phyloP scores from a whole-genome alignment of 2,797 vertebrate species.

The Rallus crepitans region DNA sequence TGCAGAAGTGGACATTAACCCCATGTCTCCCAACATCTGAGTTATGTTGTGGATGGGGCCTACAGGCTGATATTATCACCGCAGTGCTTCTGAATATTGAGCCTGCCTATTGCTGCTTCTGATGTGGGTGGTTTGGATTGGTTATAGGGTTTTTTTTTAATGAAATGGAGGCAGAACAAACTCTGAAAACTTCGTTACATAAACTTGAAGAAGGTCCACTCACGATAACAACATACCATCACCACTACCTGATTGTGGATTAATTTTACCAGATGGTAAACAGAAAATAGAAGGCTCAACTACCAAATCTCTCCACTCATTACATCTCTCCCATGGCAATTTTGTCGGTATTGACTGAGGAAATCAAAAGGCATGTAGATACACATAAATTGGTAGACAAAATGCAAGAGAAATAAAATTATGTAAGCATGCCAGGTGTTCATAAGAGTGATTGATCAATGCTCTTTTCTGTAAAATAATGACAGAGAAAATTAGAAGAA shows the following conservation, averaged over 20 bases:
- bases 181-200: neutral
- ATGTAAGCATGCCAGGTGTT: neutral
- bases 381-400: neutral
- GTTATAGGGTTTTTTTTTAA: neutral
- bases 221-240: neutral
- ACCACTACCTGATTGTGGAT: neutral
- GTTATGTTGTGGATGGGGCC: neutral
- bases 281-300: neutral
- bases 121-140: neutral
- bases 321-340: neutral
- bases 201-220: neutral
- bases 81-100: neutral
- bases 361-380: neutral
- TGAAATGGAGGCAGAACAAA: neutral
- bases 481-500: neutral
- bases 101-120: neutral
- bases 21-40: fast-evolving
- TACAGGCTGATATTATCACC: neutral
- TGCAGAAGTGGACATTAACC: neutral
- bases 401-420: neutral
- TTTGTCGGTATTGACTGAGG: neutral
- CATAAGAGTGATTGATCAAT: neutral
- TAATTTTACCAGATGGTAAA: neutral
- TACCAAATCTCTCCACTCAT: neutral
- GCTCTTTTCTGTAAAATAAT: neutral